Evolutionary conservation across 1,140 invertebrate genomes (phyloP).

Genomic region (Colletes gigas): DNA sequence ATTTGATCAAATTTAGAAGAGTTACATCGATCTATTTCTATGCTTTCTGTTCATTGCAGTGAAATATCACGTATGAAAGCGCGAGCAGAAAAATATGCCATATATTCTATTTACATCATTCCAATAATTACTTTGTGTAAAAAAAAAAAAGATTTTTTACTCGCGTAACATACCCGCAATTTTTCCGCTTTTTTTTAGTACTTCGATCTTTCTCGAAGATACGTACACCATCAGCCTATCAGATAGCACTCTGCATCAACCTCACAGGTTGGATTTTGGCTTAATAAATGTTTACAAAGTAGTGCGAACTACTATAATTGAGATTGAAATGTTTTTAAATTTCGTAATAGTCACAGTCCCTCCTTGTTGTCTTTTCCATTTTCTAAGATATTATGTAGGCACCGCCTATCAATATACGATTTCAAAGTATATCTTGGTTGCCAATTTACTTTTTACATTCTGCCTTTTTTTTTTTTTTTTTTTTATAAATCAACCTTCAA

Average conservation of each 20-base stretch:
- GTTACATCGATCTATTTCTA: constrained; percentile 23
- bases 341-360: constrained; percentile 30
- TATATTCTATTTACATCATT: constrained; percentile 42
- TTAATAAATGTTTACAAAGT: constrained; percentile 42
- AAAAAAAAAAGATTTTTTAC: constrained; percentile 41
- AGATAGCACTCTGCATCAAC: constrained; percentile 21
- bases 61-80: constrained; percentile 39
- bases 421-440: background rate
- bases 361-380: constrained; percentile 12
- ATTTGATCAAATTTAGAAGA: constrained; percentile 38
- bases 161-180: constrained; percentile 7
- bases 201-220: constrained; percentile 7
- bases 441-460: constrained; percentile 20
- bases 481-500: constrained; percentile 28
- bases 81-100: constrained; percentile 57
- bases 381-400: constrained; percentile 18
- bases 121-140: constrained; percentile 45
- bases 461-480: background rate
- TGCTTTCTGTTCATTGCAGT: constrained; percentile 21
- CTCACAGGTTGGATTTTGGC: constrained; percentile 23
- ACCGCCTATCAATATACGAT: constrained; percentile 21
- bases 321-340: constrained; percentile 39
- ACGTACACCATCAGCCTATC: constrained; percentile 6
- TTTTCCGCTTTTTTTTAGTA: constrained; percentile 28
- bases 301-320: constrained; percentile 37